A percentile compares a stretch with the other conserved stretches of the same genome.
phyloP scores from a whole-genome alignment of 2,113 vertebrate genomes.

The Seriola quinqueradiata region DNA sequence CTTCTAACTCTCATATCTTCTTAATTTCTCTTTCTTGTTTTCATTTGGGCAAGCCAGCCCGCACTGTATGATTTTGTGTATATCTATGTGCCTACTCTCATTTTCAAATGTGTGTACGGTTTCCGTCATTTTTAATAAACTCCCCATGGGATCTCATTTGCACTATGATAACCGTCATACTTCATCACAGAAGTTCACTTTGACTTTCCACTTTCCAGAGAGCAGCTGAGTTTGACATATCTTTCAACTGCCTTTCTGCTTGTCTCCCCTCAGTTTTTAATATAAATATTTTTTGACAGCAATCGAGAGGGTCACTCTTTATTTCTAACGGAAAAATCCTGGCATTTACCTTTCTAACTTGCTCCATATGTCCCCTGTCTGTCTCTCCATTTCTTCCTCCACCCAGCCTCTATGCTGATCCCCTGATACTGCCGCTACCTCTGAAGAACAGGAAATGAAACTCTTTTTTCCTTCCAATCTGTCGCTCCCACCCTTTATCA shows the following conservation, averaged over 20 bases:
- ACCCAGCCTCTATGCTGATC: constrained; percentile 64
- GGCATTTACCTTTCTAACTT: constrained; percentile 75
- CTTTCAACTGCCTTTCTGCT: constrained; percentile 58
- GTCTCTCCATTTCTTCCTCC: constrained; percentile 45
- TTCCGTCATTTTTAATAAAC: constrained; percentile 21
- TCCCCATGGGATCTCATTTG: constrained; percentile 23
- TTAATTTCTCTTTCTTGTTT: constrained; percentile 45
- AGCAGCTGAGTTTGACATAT: constrained; percentile 66
- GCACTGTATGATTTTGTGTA: not conserved
- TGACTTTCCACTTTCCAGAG: constrained; percentile 41
- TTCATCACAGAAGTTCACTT: constrained; percentile 4
- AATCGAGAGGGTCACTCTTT: constrained; percentile 40
- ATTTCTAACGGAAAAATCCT: constrained; percentile 58
- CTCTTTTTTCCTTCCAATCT: constrained; percentile 62
- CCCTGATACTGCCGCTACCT: constrained; percentile 67
- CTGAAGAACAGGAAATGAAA: constrained; percentile 83
- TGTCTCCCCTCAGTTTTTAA: constrained; percentile 36
- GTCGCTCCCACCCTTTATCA: constrained; percentile 73
- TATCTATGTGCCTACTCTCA: not conserved
- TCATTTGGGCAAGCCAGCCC: constrained; percentile 8
- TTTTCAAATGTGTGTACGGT: not conserved
- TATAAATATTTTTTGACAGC: constrained; percentile 47
- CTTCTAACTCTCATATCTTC: constrained; percentile 39
- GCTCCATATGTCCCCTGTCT: constrained; percentile 37
- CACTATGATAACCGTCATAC: constrained; percentile 10